Evolutionary conservation across 2,797 vertebrate genomes (phyloP).

Genomic region (Syngnathus rostellatus): DNA sequence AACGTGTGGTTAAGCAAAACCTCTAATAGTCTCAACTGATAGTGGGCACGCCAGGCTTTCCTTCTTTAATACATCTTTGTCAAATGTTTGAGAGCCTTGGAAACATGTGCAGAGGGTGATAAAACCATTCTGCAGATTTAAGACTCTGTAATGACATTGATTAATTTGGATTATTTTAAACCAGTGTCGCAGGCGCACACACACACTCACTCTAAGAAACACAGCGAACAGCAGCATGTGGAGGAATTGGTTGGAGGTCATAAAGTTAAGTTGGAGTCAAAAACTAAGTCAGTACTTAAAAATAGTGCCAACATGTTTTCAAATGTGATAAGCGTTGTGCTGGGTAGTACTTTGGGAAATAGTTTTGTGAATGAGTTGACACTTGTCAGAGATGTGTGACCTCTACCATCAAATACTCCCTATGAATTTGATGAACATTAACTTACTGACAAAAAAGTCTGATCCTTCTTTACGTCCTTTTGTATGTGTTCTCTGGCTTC

Average conservation of each 20-base stretch:
- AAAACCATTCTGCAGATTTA: slow-evolving; percentile 58
- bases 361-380: too few species aligned
- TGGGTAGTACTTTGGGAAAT: too few species aligned
- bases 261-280: not conserved
- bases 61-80: not conserved
- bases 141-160: slow-evolving; percentile 65
- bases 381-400: too few species aligned
- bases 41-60: not conserved
- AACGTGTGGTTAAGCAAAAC: not conserved
- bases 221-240: not conserved
- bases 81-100: not conserved
- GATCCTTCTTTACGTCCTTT: too few species aligned
- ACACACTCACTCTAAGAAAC: not conserved
- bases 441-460: too few species aligned
- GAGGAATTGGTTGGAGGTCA: not conserved
- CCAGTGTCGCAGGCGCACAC: slow-evolving; percentile 31
- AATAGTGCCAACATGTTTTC: not conserved
- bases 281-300: not conserved
- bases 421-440: too few species aligned
- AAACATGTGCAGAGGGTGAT: slow-evolving; percentile 52
- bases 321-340: not conserved
- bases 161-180: slow-evolving; percentile 68
- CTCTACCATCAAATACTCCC: too few species aligned
- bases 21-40: not conserved
- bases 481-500: too few species aligned